Base-by-base conservation (phyloP, 2,797 vertebrate species). In the Meda fulgida region DNA sequence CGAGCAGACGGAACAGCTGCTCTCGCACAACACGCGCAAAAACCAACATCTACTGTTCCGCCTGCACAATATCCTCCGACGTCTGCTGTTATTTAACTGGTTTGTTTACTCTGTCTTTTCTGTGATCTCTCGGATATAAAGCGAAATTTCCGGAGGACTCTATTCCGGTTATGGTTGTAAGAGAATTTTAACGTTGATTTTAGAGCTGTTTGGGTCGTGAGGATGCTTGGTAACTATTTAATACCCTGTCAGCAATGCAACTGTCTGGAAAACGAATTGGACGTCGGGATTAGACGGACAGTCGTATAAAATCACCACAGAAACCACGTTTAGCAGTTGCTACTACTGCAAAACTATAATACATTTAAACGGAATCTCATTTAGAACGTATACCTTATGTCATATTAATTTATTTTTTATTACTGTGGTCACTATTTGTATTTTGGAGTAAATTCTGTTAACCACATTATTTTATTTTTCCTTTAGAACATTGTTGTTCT, bases 81-180 rank as follows among this genome's bases (percentile, higher is more conserved):
- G 78, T 78, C 51, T 85, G 75, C 46, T 88, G 46, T 66, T 84
- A 53, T 36, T 75, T 29, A 63, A 69, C 81, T 51, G 77, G 80
- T 71, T 83, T 84, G 46, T 88, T 78, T 80, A 80, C 69, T 70
- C 60, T 8, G 36, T 43, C 40, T 63, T 75, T 85, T 83, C 76
- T 80, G 63, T 69, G 63, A 80, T 51, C 63, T 51, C 21, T n/a
- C 26, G 29, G 63, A 51, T 69, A 46, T 48, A 69, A 69, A 53
- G 43, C 21, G 63, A 69, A 23, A 53, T 69, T 38, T 80, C 29
- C 26, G 1, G 26, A 48, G 43, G 29, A 79, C 78, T 18, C 36
- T 40, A 3, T 63, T 63, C 36, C 55, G n/a, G 29, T 40, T 10
- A 43, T 43, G 36, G 55, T 60, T 78, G 29, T 29, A 19, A 78